A percentile compares a stretch with the other conserved stretches of the same genome.
These are phyloP conservation scores for Pecten maximus DNA, from an alignment of 2,888 invertebrate species.

Conservation along the genomic window DNA sequence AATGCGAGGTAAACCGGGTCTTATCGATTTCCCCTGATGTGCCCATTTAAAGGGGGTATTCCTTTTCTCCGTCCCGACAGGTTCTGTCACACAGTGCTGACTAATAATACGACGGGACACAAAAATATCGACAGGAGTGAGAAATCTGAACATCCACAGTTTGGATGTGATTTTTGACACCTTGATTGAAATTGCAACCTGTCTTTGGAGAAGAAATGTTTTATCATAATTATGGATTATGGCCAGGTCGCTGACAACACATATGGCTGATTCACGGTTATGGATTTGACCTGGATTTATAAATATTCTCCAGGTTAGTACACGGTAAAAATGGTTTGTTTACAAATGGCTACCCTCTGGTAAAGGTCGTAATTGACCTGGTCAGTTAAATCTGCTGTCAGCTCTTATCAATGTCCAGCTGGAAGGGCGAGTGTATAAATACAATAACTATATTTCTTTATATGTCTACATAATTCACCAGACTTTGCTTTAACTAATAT, in stretches of 20 bases:
- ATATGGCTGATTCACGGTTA: not conserved
- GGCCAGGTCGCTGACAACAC: not conserved
- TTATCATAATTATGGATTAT: not conserved
- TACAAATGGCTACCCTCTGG: conserved; percentile 13
- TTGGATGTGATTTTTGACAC: not conserved
- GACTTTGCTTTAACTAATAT: no score
- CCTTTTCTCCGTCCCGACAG: conserved; percentile 12
- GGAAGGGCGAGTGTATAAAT: no score
- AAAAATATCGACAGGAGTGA: not conserved
- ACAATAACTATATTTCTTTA: no score
- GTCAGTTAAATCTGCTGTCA: not conserved
- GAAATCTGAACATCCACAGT: not conserved
- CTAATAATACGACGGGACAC: not conserved
- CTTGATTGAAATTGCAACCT: not conserved
- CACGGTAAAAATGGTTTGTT: not conserved
- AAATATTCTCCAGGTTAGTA: not conserved
- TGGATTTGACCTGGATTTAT: not conserved
- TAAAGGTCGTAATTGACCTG: not conserved
- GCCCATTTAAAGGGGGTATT: conserved; percentile 27
- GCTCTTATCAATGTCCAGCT: no score
- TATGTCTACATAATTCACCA: no score
- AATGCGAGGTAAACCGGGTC: not conserved
- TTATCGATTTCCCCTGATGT: conserved; percentile 1
- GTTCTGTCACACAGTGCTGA: not conserved
- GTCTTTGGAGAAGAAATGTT: not conserved